Evolutionary conservation across 2,797 vertebrate species (phyloP).

Genomic region (Tapirus indicus): DNA sequence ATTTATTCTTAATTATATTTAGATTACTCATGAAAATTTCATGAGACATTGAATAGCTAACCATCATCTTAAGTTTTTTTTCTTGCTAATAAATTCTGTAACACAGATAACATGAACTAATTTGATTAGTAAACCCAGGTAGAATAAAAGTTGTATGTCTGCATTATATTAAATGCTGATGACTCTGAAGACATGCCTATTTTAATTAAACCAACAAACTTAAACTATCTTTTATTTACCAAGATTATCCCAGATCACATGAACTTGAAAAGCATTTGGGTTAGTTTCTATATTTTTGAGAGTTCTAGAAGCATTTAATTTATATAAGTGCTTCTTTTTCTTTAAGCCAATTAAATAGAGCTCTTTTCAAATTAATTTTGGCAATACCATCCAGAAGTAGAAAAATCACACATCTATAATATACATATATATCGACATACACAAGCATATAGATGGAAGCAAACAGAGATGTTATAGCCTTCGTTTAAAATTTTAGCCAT

Average conservation of each 20-base stretch:
- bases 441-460: neutral
- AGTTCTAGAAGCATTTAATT: neutral
- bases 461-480: neutral
- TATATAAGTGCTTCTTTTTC: neutral
- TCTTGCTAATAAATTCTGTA: neutral
- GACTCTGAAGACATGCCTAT: neutral
- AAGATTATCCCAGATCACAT: neutral
- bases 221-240: neutral
- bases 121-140: neutral
- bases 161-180: neutral
- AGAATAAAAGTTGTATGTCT: neutral
- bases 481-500: neutral
- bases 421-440: neutral
- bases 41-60: neutral
- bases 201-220: neutral
- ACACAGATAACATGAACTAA: neutral
- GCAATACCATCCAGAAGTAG: neutral
- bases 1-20: neutral
- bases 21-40: neutral
- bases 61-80: neutral
- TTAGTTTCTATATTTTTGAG: neutral
- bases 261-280: neutral
- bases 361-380: neutral
- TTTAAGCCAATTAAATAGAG: neutral
- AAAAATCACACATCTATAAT: neutral